Conservation (phyloP, 2,113 vertebrate species). For the Chunga burmeisteri region DNA sequence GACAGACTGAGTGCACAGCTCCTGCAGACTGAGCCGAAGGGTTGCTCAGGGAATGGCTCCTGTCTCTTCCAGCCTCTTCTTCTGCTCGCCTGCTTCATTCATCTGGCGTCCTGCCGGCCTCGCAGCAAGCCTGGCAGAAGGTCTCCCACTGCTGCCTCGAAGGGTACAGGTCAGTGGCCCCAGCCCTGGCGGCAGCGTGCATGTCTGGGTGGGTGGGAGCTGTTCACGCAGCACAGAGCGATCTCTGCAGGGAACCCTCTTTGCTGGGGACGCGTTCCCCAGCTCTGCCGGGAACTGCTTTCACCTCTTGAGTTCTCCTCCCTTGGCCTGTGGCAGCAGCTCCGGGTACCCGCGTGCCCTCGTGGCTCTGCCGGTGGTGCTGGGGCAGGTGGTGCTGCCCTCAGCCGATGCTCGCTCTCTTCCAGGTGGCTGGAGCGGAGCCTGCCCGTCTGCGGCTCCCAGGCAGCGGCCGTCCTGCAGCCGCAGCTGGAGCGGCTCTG, state of each 20-base stretch:
- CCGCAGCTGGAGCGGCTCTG: constrained; percentile 77
- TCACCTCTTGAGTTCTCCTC: background rate
- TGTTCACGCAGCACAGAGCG: too few species aligned
- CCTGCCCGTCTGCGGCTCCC: constrained; percentile 76
- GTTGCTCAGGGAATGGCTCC: fast-evolving
- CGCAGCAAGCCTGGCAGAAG: constrained; percentile 80
- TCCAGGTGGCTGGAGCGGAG: constrained; percentile 86
- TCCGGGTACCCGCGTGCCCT: fast-evolving
- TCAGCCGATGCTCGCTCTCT: background rate
- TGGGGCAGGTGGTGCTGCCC: background rate
- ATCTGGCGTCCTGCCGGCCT: constrained; percentile 77
- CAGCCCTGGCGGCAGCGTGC: fast-evolving
- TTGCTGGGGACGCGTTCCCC: background rate
- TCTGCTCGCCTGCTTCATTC: constrained; percentile 71
- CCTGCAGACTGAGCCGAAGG: fast-evolving
- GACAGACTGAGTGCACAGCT: fast-evolving
- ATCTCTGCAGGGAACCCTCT: background rate
- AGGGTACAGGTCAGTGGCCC: constrained; percentile 79
- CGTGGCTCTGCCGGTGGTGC: background rate
- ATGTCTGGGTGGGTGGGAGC: background rate
- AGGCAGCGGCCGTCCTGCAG: constrained; percentile 51
- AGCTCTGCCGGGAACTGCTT: background rate
- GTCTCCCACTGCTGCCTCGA: constrained; percentile 75
- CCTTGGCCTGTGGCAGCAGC: background rate
- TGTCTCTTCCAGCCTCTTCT: constrained; percentile 67